Evolutionary conservation across 2,113 vertebrate species (phyloP), one percentile per base, ranked within the genome.

Genomic region (Ptilorrhoa leucosticta): DNA sequence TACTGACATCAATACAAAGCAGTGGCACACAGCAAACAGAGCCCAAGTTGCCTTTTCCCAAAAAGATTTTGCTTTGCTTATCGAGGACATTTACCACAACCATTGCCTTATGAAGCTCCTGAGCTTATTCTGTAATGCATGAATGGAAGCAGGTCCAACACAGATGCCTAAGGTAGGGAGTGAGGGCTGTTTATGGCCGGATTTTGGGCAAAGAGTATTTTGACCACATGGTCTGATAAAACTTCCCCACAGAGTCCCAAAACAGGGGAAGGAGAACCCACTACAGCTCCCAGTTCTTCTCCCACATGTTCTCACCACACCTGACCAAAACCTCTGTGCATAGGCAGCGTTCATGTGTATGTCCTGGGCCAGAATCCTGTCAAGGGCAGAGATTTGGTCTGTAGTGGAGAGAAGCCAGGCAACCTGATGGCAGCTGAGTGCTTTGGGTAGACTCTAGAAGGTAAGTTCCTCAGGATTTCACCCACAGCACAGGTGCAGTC

Each of bases 161-260:
- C 6, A 82, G 30, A 39, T 1, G 0, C 0, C 1, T 35, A 28
- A 82, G 14, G 11, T 2, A 27, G 27, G 5, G 28, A 39, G 6
- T 1, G 5, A 68, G 11, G n/a, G 19, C 9, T 91, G 50, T 9
- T 87, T 48, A 30, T 0, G 2, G 13, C 50, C 17, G 64, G 42
- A 39, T 54, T 30, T 22, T 37, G 79, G 44, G 31, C 35, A 71
- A 79, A 72, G 40, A 26, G 2, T 15, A 27, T 58, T 63, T 73
- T 66, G 24, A 44, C 15, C 2, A n/a, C 15, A 5, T 0, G 3
- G 10, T 18, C 8, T 66, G 58, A 9, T 12, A 56, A 2, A 31
- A 14, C n/a, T 45, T 61, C 28, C 45, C 60, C 61, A 33, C 2
- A 84, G 48, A 93, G n/a, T 14, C 31, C 42, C 2, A 2, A 33